Conservation (phyloP, 2,888 invertebrate species). For the Dolichopus griseipennis region DNA sequence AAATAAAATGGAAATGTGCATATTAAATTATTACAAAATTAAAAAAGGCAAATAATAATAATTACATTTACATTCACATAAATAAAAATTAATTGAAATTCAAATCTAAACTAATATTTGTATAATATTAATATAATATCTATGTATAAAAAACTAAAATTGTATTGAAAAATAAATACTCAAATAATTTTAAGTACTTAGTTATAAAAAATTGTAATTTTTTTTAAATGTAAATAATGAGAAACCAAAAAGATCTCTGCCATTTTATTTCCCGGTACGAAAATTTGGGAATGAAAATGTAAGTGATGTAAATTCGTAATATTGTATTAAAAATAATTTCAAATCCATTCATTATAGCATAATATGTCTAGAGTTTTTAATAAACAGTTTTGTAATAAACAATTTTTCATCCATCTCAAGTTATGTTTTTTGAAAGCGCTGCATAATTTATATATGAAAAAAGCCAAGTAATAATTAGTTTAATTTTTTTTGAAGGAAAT, state of each 20-base stretch:
- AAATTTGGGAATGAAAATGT: background rate
- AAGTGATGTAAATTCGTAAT: background rate
- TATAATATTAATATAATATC: background rate
- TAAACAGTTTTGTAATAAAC: background rate
- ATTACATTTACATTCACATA: no score
- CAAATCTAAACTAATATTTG: background rate
- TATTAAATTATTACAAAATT: no score
- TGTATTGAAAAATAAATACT: background rate
- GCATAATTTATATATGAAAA: background rate
- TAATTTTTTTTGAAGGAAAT: no score
- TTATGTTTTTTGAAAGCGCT: background rate
- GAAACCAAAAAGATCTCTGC: conserved; percentile 1
- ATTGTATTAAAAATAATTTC: background rate
- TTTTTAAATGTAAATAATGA: background rate
- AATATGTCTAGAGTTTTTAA: background rate
- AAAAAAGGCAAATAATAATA: no score
- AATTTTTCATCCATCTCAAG: background rate
- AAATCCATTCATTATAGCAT: background rate
- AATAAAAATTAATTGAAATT: no score
- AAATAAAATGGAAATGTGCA: no score
- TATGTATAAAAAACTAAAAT: background rate
- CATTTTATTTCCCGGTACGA: background rate
- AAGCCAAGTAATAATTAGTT: background rate
- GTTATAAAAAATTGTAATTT: background rate
- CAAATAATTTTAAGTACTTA: background rate